Evolutionary conservation across 2,888 invertebrate genomes (phyloP), one percentile per base, ranked within the genome.

Genomic region (Rotaria magnacalcarata): DNA sequence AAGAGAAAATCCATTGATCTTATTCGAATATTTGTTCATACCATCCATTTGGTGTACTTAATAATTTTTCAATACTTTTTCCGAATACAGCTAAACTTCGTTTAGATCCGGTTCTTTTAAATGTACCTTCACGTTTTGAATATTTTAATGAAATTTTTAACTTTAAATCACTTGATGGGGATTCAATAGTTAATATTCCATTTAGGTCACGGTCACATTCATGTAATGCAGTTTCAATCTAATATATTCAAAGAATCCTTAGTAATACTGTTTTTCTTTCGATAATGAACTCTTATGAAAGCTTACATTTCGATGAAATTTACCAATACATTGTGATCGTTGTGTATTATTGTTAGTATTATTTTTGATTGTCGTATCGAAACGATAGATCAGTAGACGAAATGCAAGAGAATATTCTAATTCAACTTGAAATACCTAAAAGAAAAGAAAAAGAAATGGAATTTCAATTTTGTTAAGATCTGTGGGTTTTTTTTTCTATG

Each of bases 391-490:
- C 11, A 80, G 47, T 80, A 80, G 47, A 43, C 80, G 80, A 47
- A 80, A 80, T 80, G 80, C 80, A 21, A 80, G 47, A 24, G 80
- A 80, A 80, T 80, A 80, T 80, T 80, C 80, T 47, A 80, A 80
- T 80, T 80, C 80, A 21, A 80, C 80, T 43, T 47, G 47, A 80
- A 80, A 80, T n/a, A 47, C n/a, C 80, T 80, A n/a, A 43, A 47
- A 43, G 1, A 80, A n/a, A 47, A 16, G 47, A 24, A 47, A 43
- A 3, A 24, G 4, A 80, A 2, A 47, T 19, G 5, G 3, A 21
- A 54, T 8, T 21, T 54, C 34, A 34, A 34, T 34, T 34, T 34
- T 34, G 34, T 34, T 34, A 34, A 1, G 50, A 52, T 52, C 14
- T 52, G 14, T 52, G 3, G 11, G 3, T 52, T 0, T 52, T 11